These are phyloP conservation scores for Psittacula derbiana DNA, from an alignment of 2,797 vertebrate species.

Conservation along the genomic window DNA sequence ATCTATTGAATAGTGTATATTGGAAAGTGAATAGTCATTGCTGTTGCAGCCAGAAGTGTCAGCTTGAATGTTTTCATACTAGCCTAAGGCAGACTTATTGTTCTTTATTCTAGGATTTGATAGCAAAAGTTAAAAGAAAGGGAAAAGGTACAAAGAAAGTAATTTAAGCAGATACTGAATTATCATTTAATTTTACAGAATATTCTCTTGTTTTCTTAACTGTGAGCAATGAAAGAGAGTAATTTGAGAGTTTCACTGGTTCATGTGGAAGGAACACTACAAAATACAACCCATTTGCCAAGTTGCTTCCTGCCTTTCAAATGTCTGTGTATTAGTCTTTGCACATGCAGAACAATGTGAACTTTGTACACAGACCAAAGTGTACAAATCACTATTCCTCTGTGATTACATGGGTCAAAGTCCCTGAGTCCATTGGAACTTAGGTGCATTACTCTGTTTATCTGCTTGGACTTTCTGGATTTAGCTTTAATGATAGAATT, in stretches of 20 bases:
- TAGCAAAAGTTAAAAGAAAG: background rate
- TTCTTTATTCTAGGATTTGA: background rate
- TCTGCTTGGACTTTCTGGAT: background rate
- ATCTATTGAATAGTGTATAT: background rate
- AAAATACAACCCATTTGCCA: background rate
- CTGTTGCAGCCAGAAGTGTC: background rate
- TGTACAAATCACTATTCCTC: background rate
- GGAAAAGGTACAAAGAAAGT: background rate
- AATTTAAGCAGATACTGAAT: rapidly evolving
- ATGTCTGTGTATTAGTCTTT: background rate
- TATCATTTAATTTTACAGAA: background rate
- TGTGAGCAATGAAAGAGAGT: background rate
- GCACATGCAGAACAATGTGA: rapidly evolving
- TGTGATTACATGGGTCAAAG: rapidly evolving
- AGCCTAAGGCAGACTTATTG: background rate
- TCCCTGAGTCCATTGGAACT: background rate
- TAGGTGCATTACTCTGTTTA: background rate
- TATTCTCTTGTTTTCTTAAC: background rate
- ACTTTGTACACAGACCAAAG: background rate
- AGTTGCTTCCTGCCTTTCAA: background rate
- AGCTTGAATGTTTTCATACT: background rate
- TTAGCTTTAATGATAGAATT: background rate
- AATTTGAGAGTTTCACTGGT: background rate
- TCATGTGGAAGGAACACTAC: background rate
- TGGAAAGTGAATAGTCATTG: background rate